Evolutionary conservation across 2,888 invertebrate species (phyloP).

Genomic region (Aphidoletes aphidimyza): DNA sequence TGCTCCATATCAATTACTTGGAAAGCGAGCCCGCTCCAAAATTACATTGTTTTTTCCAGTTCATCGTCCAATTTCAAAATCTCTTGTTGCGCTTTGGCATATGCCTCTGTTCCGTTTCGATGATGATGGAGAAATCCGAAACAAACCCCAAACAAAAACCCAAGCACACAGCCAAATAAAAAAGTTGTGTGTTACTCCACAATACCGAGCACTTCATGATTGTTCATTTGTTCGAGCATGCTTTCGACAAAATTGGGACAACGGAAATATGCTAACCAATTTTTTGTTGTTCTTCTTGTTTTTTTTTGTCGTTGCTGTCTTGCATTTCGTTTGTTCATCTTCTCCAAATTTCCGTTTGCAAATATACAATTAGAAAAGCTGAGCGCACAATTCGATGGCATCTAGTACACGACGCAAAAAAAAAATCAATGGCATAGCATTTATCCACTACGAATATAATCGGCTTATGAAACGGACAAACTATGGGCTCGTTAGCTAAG

Average conservation of each 20-base stretch:
- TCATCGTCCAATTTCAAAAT: not conserved
- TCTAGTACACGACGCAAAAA: not conserved
- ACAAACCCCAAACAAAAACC: not conserved
- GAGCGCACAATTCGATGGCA: not conserved
- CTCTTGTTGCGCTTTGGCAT: not conserved
- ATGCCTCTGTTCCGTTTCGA: not conserved
- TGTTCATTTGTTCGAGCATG: not conserved
- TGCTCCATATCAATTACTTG: not conserved
- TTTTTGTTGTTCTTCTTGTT: not conserved
- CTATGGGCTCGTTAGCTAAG: not conserved
- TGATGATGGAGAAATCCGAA: not conserved
- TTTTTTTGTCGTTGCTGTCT: not conserved
- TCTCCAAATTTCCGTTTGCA: not conserved
- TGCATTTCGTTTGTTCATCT: not conserved
- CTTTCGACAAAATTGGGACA: not conserved
- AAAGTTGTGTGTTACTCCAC: not conserved
- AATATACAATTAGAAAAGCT: not conserved
- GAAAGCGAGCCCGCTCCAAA: not conserved
- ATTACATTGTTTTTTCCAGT: not conserved
- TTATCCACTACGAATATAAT: not conserved
- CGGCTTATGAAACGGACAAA: slow-evolving; percentile 26
- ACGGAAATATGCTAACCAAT: slow-evolving; percentile 5
- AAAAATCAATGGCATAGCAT: not conserved
- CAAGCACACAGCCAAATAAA: too few species aligned
- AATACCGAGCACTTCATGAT: not conserved